These are phyloP conservation scores for Urophycis tenuis DNA, from an alignment of 2,797 vertebrate species.

Conservation along the genomic window DNA sequence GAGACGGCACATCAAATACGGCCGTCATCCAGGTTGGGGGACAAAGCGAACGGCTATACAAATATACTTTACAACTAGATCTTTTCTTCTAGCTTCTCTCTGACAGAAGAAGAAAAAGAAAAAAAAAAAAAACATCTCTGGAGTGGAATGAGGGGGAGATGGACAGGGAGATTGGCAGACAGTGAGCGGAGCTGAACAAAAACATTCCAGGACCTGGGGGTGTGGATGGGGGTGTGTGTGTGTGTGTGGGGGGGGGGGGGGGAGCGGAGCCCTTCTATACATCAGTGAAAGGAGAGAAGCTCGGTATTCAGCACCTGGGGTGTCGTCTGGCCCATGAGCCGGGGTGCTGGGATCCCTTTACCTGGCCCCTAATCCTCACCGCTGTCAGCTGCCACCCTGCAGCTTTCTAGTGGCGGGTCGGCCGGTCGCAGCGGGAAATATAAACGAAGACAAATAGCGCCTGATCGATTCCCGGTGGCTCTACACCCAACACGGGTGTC, in stretches of 20 bases:
- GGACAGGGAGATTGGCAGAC: background rate
- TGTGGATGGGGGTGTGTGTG: too few relatives aligned
- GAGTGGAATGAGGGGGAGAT: background rate
- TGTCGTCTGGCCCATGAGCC: slow-evolving; percentile 28
- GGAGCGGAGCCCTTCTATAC: background rate
- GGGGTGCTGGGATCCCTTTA: slow-evolving; percentile 45
- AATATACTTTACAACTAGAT: background rate
- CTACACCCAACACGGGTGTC: background rate
- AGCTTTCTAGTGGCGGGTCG: slow-evolving; percentile 1
- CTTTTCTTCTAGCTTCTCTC: background rate
- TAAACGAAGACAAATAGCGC: slow-evolving; percentile 6
- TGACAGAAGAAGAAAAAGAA: slow-evolving; percentile 10
- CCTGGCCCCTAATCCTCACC: slow-evolving; percentile 43
- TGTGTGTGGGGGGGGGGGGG: background rate
- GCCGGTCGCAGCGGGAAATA: slow-evolving; percentile 22
- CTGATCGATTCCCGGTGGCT: slow-evolving; percentile 12
- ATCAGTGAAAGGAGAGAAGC: slow-evolving; percentile 35
- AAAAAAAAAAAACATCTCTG: background rate
- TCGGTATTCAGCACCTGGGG: slow-evolving; percentile 37
- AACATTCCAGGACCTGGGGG: slow-evolving; percentile 10
- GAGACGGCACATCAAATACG: background rate
- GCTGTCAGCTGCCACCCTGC: slow-evolving; percentile 35
- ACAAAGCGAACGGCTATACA: background rate
- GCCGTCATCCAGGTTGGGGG: background rate
- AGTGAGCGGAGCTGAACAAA: slow-evolving; percentile 15